A percentile compares a stretch with the other conserved stretches of the same genome.
These are phyloP conservation scores for Eristalis tenax DNA, from an alignment of 2,888 invertebrate species.

Conservation along the genomic window DNA sequence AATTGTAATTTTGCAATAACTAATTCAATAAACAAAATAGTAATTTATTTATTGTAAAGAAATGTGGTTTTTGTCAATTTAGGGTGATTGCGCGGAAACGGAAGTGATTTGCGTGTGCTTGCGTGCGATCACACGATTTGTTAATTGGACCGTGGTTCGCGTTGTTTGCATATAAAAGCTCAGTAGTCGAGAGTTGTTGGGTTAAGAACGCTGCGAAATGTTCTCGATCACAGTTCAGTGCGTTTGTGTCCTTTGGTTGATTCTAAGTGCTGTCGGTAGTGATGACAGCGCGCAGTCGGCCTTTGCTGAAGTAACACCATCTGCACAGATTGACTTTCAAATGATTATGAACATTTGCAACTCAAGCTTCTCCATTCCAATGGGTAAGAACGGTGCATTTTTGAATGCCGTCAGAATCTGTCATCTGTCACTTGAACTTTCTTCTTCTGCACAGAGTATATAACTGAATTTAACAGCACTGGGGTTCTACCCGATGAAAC, in stretches of 20 bases:
- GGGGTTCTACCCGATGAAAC: constrained; percentile 84
- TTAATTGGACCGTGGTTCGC: background rate
- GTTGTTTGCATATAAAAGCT: constrained; percentile 30
- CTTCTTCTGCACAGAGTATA: constrained; percentile 80
- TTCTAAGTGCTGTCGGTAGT: background rate
- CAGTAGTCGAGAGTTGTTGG: background rate
- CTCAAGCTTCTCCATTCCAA: constrained; percentile 82
- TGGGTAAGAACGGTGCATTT: constrained; percentile 80
- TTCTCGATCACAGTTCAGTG: constrained; percentile 10
- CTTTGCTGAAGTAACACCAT: constrained; percentile 60
- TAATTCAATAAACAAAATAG: constrained; percentile 60
- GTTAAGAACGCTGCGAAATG: constrained; percentile 12
- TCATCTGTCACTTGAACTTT: background rate
- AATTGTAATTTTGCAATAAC: constrained; percentile 64
- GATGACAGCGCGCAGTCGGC: background rate
- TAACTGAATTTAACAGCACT: constrained; percentile 82
- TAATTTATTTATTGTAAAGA: constrained; percentile 65
- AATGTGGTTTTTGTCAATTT: background rate
- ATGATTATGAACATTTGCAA: constrained; percentile 82
- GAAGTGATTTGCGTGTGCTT: constrained; percentile 12
- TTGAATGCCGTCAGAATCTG: background rate
- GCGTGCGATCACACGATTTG: constrained; percentile 12
- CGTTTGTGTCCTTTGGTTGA: constrained; percentile 6
- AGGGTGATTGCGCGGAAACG: constrained; percentile 24
- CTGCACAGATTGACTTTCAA: constrained; percentile 78